Evolutionary conservation across 2,888 invertebrate genomes (phyloP), one percentile per base, ranked within the genome.

Genomic region (Cryptosula pallasiana): DNA sequence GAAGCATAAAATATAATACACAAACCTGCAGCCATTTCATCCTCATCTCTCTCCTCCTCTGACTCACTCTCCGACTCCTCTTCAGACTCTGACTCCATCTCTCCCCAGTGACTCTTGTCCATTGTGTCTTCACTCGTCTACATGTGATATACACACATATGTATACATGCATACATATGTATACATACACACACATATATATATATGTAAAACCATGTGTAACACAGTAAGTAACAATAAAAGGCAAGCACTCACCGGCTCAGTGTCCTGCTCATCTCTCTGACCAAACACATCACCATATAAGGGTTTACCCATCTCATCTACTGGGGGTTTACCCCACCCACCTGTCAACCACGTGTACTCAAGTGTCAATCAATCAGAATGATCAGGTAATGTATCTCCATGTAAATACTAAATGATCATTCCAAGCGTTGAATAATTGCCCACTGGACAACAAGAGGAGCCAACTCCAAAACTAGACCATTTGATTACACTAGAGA

Each of bases 291-390:
- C 99, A 86, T 99, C 99, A 0, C 99, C 99, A 83, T 99, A 99
- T 0, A 99, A 87, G 0, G 99, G 99, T 83, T 95, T 92, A 54
- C 99, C 99, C 75, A 91, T 91, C 86, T 98, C 98, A 86, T 99
- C 99, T 0, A 99, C 99, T 0, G 99, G 99, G 16, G 99, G 99
- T 84, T 99, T 99, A 74, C 99, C 98, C 98, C 98, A 99, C 34
- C 98, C 98, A 55, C 84, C 63, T 63, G n/a, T 5, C 45, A 45
- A 45, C 5, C 20, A 45, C 45, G n/a, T n/a, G n/a, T n/a, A n/a
- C n/a, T n/a, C n/a, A n/a, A n/a, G n/a, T n/a, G n/a, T n/a, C n/a
- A n/a, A n/a, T n/a, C n/a, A n/a, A n/a, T n/a, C n/a, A n/a, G n/a
- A n/a, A n/a, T n/a, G n/a, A n/a, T n/a, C n/a, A n/a, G n/a, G n/a